Conservation (phyloP, 2,113 vertebrate genomes). For the Arothron firmamentum region DNA sequence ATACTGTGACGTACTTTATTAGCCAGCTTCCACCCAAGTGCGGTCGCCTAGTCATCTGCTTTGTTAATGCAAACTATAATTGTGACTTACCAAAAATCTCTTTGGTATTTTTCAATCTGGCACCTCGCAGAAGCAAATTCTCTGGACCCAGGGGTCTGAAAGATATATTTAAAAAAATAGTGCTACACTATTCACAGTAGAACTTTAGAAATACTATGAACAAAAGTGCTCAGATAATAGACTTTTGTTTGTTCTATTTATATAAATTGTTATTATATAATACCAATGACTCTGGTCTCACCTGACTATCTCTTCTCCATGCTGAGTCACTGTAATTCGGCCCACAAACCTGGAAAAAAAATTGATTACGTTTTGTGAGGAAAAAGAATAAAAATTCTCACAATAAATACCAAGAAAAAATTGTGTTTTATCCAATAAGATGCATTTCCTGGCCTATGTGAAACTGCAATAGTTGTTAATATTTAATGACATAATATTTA, state of each 20-base stretch:
- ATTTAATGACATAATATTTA: too few species aligned
- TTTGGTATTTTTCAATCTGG: conserved; percentile 98
- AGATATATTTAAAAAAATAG: not conserved
- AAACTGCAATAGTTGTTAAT: too few species aligned
- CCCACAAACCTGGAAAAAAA: conserved; percentile 85
- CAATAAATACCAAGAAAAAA: not conserved
- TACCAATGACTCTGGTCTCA: conserved; percentile 61
- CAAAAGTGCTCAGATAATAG: not conserved
- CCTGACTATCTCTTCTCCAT: conserved; percentile 92
- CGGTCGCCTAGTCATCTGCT: not conserved
- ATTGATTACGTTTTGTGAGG: not conserved
- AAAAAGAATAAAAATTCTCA: not conserved
- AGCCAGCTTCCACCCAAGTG: too few species aligned
- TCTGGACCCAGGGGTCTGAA: conserved; percentile 91
- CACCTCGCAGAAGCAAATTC: conserved; percentile 94
- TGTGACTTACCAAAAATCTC: conserved; percentile 89
- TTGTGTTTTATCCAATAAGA: too few species aligned
- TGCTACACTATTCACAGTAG: not conserved
- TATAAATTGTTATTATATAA: not conserved
- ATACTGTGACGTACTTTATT: too few species aligned
- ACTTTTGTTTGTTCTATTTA: not conserved
- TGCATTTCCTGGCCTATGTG: too few species aligned
- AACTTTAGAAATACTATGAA: not conserved
- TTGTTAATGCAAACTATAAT: not conserved
- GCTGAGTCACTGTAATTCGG: conserved; percentile 86